Percentiles rank a stretch among this genome's conserved stretches.
These are phyloP conservation scores for Coturnix japonica DNA, from an alignment of 2,113 vertebrate genomes.

Conservation along the genomic window DNA sequence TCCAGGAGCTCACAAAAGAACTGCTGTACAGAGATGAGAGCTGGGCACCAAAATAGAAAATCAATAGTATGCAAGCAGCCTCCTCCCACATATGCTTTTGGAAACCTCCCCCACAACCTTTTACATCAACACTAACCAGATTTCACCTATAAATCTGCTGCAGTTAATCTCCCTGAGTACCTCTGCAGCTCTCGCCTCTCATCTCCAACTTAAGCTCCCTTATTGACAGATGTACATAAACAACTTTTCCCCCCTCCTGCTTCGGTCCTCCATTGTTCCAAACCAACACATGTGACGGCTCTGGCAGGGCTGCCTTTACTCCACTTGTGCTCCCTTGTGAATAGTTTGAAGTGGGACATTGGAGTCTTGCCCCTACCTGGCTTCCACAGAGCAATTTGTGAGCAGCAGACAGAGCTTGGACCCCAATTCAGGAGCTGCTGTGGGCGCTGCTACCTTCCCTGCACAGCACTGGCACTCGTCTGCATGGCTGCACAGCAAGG, in stretches of 20 bases:
- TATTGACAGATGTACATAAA: constrained; percentile 53
- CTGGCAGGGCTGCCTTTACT: neutral
- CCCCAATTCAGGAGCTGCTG: neutral
- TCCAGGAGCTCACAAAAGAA: neutral
- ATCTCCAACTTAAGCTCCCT: constrained; percentile 42
- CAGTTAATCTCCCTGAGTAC: constrained; percentile 51
- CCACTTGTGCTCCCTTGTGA: neutral
- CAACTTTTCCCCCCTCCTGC: neutral
- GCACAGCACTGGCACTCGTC: neutral
- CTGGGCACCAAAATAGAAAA: constrained; percentile 40
- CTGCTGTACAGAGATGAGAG: neutral
- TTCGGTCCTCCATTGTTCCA: constrained; percentile 1
- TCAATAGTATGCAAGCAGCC: constrained; percentile 20
- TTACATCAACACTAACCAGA: constrained; percentile 62
- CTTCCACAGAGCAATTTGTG: neutral
- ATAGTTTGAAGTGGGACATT: neutral
- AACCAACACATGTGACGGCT: neutral
- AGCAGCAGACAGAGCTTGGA: neutral
- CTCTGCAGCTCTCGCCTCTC: constrained; percentile 1
- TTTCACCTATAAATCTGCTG: constrained; percentile 65
- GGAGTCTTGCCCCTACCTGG: neutral
- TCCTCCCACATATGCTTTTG: constrained; percentile 29
- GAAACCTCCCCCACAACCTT: constrained; percentile 47
- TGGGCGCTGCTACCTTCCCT: neutral
- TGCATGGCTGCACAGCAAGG: neutral